Evolutionary conservation across 2,797 vertebrate species (phyloP), one percentile per base, ranked within the genome.

Genomic region (Knipowitschia caucasica): DNA sequence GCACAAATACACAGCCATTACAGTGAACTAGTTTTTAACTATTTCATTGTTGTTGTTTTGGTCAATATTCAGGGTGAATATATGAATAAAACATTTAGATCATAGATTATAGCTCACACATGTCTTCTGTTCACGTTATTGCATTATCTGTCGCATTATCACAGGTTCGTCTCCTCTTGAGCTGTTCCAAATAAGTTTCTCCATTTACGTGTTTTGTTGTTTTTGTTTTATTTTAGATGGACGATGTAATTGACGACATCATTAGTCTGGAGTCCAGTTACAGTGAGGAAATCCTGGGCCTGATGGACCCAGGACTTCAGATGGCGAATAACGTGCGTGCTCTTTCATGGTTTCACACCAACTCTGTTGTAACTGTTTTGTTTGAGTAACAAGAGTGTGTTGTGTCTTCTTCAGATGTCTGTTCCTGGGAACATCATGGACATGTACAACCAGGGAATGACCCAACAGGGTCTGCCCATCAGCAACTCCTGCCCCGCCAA

Each of bases 231-330:
- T 75, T 73, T 10, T 69, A 99, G 97, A 99, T 99, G 95, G 97
- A 99, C 76, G 95, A 99, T 87, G 97, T 99, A 67, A 96, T 99
- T 0, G 96, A 99, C 73, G 97, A 99, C 87, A 99, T 99, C 45
- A 99, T 99, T 76, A 95, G 97, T 71, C 86, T 99, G 90, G 96
- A 99, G 86, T 98, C 95, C 54, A 99, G 95, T 89, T 98, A 98
- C 71, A 99, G 92, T 82, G 97, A 99, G 69, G 97, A 98, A 23
- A 95, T 98, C 74, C 92, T 99, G 12, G 91, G 94, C 71, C 85
- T 99, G 71, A 93, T 98, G 91, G 96, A 99, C 65, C 94, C 96
- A 14, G 92, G 91, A 55, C 88, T 99, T 78, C 95, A 98, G 77
- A 94, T 98, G 92, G 92, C 93, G 17, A 97, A 93, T 75, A 94